Conservation (phyloP, 2,888 invertebrate species). For the Pycnomerus fuliginosus region DNA sequence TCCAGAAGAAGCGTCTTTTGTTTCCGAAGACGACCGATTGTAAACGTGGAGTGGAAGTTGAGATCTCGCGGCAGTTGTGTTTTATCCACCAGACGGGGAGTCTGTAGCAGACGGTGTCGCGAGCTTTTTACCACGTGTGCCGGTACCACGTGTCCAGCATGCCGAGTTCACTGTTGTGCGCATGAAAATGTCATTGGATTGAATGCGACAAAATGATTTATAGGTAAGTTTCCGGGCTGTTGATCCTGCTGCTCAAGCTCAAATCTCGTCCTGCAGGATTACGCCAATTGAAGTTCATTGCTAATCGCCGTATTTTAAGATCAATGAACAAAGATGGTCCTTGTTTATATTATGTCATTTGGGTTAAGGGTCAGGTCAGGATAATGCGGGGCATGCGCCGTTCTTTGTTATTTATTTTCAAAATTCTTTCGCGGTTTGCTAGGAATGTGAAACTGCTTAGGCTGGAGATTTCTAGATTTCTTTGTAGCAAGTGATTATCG, state of each 20-base stretch:
- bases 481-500: too few relatives aligned
- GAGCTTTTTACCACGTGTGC: conserved; percentile 41
- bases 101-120: conserved; percentile 43
- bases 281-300: too few relatives aligned
- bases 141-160: conserved; percentile 39
- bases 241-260: neutral
- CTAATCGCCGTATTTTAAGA: too few relatives aligned
- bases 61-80: conserved; percentile 45
- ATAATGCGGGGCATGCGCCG: too few relatives aligned
- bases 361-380: too few relatives aligned
- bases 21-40: conserved; percentile 47
- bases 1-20: conserved; percentile 32
- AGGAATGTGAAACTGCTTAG: too few relatives aligned
- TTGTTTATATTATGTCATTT: too few relatives aligned
- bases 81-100: conserved; percentile 43
- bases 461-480: too few relatives aligned
- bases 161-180: conserved; percentile 24
- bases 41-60: conserved; percentile 38
- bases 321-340: too few relatives aligned
- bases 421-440: too few relatives aligned
- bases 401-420: too few relatives aligned
- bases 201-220: conserved; percentile 34
- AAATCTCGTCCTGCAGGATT: neutral
- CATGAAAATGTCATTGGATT: conserved; percentile 29
- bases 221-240: conserved; percentile 27